Evolutionary conservation across 2,113 vertebrate genomes (phyloP).

Genomic region (Lepidothrix coronata): DNA sequence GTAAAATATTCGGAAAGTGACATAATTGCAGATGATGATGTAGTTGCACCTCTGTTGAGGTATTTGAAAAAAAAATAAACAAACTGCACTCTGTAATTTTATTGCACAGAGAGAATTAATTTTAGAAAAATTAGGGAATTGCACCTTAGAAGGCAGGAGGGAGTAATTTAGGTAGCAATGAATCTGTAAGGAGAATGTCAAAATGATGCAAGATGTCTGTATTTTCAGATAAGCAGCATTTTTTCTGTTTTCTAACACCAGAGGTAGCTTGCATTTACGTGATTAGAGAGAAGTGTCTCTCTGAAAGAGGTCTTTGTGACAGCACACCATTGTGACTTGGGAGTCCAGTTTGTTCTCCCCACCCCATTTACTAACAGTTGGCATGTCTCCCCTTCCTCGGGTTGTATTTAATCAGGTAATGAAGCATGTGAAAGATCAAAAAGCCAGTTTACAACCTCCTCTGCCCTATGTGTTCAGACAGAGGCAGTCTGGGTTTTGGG

Average conservation of each 20-base stretch:
- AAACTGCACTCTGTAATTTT: not conserved
- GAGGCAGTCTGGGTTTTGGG: not conserved
- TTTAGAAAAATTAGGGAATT: not conserved
- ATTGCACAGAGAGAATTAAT: not conserved
- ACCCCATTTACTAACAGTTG: not conserved
- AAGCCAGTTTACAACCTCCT: not conserved
- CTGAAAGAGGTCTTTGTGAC: not conserved
- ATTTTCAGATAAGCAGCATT: not conserved
- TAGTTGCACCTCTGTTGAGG: not conserved
- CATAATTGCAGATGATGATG: not conserved
- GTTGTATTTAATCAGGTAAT: not conserved
- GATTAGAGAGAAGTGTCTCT: not conserved
- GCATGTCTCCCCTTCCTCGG: not conserved
- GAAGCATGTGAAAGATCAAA: not conserved
- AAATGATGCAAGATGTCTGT: not conserved
- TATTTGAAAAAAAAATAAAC: not conserved
- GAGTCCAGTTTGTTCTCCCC: not conserved
- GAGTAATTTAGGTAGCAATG: not conserved
- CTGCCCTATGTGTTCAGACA: not conserved
- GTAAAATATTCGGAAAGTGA: not conserved
- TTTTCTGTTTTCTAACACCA: not conserved
- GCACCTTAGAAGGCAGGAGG: not conserved
- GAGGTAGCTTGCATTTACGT: not conserved
- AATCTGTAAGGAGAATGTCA: not conserved
- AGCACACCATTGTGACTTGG: not conserved